phyloP scores from a whole-genome alignment of 2,113 vertebrate genomes.

The Circaetus cinerascens region DNA sequence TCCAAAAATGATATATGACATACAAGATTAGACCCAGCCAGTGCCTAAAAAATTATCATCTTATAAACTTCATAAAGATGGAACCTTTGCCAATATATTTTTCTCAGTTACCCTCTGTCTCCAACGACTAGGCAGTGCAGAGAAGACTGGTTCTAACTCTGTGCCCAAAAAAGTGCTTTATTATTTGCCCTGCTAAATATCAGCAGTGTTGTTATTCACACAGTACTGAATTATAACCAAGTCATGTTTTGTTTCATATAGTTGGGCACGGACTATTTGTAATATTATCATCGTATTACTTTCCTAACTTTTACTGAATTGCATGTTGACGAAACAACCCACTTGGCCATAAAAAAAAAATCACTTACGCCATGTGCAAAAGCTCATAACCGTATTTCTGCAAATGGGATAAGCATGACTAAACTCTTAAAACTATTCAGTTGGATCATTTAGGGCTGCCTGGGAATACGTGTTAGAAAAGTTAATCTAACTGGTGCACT shows the following conservation, averaged over 20 bases:
- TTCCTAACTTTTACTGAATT: neutral
- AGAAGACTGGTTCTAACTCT: neutral
- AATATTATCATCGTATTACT: neutral
- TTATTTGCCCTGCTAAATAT: neutral
- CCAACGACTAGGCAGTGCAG: neutral
- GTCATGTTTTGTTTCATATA: neutral
- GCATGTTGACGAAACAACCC: neutral
- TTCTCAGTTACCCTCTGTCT: neutral
- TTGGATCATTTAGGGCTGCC: neutral
- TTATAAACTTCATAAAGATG: conserved; percentile 16
- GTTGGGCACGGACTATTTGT: neutral
- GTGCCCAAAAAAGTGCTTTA: neutral
- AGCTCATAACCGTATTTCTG: neutral
- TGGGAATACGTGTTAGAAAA: conserved; percentile 9
- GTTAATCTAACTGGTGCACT: neutral
- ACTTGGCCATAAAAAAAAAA: neutral
- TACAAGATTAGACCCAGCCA: neutral
- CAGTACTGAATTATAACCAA: neutral
- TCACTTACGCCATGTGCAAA: neutral
- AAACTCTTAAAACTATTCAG: conserved; percentile 44
- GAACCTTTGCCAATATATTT: conserved; percentile 32
- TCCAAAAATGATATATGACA: neutral
- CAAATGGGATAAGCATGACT: neutral
- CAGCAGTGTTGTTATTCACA: neutral
- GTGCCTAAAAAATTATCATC: neutral